Evolutionary conservation across 2,888 invertebrate species (phyloP).

Genomic region (Exocentrus adspersus): DNA sequence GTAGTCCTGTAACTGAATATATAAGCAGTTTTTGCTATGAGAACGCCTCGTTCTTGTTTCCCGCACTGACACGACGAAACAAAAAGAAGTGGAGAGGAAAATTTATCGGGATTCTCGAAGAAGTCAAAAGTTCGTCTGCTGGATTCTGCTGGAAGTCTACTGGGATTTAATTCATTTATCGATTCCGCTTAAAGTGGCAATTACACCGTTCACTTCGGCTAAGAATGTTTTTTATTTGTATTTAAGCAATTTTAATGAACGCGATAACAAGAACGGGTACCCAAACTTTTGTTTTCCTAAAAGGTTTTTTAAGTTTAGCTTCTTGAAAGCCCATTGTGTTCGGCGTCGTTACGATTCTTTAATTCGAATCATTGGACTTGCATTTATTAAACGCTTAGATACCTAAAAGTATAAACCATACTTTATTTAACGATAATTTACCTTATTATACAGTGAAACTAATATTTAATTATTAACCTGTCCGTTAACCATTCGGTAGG

Average conservation of each 20-base stretch:
- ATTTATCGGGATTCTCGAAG: neutral
- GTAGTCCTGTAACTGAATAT: no score
- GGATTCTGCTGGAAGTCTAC: neutral
- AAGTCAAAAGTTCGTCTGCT: slow-evolving; percentile 3
- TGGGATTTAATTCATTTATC: neutral
- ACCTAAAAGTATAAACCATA: no score
- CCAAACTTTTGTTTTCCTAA: neutral
- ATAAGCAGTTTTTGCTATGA: no score
- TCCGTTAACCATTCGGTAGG: no score
- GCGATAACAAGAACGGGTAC: neutral
- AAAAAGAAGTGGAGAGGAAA: neutral
- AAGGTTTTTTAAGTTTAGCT: neutral
- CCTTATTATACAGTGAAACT: no score
- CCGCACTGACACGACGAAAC: neutral
- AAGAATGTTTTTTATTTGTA: neutral
- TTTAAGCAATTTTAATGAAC: neutral
- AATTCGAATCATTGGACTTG: no score
- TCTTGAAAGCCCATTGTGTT: neutral
- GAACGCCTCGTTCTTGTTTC: no score
- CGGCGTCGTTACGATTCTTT: no score
- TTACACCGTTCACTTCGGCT: neutral
- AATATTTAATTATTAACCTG: no score
- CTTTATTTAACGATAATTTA: no score
- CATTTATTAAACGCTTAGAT: no score
- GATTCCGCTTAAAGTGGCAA: slow-evolving; percentile 6